phyloP scores from a whole-genome alignment of 2,113 vertebrate genomes.

The Eleginops maclovinus region DNA sequence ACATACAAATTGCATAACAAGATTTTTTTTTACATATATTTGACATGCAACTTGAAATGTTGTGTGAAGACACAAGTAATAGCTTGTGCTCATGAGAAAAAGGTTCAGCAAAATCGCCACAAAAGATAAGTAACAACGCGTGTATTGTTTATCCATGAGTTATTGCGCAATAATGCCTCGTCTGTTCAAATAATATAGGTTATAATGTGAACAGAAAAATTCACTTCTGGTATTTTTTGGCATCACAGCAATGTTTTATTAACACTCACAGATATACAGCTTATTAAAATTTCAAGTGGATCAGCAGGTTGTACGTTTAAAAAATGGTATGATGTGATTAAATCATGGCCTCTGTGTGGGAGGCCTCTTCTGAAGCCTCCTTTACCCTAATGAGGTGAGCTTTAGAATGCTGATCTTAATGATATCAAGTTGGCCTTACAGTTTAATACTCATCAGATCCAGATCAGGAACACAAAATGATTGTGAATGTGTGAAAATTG shows the following conservation, averaged over 20 bases:
- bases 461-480: neutral
- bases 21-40: neutral
- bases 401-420: conserved; percentile 28
- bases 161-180: conserved; percentile 14
- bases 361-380: conserved; percentile 65
- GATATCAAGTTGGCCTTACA: conserved; percentile 20
- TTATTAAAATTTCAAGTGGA: conserved; percentile 33
- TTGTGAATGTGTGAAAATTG: neutral
- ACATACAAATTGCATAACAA: neutral
- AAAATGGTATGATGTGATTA: conserved; percentile 53
- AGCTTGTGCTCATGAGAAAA: conserved; percentile 20
- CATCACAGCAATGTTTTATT: conserved; percentile 15
- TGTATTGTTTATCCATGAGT: conserved; percentile 8
- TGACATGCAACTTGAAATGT: neutral
- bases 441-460: conserved; percentile 11
- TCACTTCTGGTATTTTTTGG: neutral
- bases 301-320: conserved; percentile 50
- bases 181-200: neutral
- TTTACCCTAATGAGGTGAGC: conserved; percentile 54
- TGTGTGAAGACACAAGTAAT: neutral
- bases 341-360: conserved; percentile 57
- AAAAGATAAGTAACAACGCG: conserved; percentile 35
- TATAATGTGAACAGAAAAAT: neutral
- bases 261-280: conserved; percentile 22
- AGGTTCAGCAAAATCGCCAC: conserved; percentile 49